These are phyloP conservation scores for Lottia gigantea DNA, from an alignment of 2,888 invertebrate species.

Conservation along the genomic window DNA sequence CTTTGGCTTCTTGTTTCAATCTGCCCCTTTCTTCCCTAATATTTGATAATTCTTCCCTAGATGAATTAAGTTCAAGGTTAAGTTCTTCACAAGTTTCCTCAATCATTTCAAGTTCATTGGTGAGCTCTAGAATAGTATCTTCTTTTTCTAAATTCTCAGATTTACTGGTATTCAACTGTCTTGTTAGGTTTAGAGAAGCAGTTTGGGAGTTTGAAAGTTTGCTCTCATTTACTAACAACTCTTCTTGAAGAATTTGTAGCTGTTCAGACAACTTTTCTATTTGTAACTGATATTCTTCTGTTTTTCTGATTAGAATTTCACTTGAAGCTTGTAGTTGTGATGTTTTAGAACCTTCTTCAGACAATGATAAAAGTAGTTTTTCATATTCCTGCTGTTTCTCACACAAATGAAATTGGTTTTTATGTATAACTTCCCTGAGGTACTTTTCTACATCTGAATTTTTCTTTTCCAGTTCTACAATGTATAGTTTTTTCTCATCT, in stretches of 20 bases:
- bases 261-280: neutral
- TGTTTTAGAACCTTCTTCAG: no score
- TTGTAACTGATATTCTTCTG: no score
- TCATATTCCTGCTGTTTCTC: no score
- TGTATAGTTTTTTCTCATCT: no score
- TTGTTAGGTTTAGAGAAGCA: neutral
- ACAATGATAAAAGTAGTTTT: no score
- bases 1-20: no score
- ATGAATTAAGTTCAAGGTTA: slow-evolving; percentile 19
- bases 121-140: slow-evolving; percentile 22
- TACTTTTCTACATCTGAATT: no score
- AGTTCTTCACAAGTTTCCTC: slow-evolving; percentile 30
- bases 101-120: slow-evolving; percentile 25
- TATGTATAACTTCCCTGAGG: no score
- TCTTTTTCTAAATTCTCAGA: slow-evolving; percentile 31
- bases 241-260: neutral
- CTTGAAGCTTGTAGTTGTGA: no score
- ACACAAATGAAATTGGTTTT: no score
- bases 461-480: no score
- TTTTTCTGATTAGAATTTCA: no score
- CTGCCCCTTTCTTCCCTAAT: slow-evolving; percentile 1
- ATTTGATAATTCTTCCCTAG: neutral
- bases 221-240: neutral
- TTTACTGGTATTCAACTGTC: neutral
- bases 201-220: neutral